Conservation (phyloP, 2,113 vertebrate genomes). For the Lampris megalopsis region DNA sequence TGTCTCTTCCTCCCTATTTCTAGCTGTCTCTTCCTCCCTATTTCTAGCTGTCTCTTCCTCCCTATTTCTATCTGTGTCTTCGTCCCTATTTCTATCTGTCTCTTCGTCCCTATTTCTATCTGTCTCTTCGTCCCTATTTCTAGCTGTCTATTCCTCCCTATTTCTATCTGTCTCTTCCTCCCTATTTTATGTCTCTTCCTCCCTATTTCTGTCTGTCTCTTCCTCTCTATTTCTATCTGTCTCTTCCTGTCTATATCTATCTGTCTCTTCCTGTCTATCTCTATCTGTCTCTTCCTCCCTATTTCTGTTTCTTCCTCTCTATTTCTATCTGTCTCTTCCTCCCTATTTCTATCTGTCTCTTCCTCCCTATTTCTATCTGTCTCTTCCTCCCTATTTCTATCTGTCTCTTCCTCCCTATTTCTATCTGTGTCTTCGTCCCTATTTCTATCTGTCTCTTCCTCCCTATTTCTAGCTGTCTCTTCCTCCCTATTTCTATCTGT, state of each 20-base stretch:
- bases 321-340: no score
- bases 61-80: background rate
- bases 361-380: no score
- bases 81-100: background rate
- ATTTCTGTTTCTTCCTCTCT: no score
- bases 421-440: background rate
- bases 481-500: no score
- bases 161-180: background rate
- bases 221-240: no score
- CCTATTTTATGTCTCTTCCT: background rate
- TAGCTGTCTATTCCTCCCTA: background rate
- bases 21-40: background rate
- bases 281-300: no score
- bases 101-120: background rate
- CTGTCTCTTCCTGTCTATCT: no score
- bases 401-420: background rate
- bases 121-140: background rate
- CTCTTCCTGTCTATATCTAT: no score
- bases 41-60: background rate
- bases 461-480: no score
- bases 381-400: no score
- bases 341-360: no score
- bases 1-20: no score
- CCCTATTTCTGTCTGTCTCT: background rate
- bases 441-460: background rate